Conservation (phyloP, 2,797 vertebrate genomes). For the Decapterus maruadsi region DNA sequence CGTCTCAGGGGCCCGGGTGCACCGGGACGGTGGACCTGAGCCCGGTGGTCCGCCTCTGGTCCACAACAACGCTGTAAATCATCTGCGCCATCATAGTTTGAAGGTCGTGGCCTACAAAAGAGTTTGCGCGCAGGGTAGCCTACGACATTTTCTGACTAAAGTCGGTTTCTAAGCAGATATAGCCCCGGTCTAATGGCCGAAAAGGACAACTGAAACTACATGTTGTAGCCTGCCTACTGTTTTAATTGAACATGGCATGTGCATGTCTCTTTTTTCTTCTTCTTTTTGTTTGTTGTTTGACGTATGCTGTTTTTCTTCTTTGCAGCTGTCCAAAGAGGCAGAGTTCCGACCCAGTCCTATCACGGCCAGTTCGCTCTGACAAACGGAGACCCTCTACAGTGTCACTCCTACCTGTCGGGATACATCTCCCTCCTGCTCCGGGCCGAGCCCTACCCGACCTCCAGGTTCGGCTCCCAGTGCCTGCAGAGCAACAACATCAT, state of each 20-base stretch:
- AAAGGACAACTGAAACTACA: no score
- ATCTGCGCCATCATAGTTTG: background rate
- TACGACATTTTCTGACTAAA: constrained; percentile 4
- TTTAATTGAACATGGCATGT: no score
- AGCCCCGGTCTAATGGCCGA: no score
- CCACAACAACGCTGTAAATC: background rate
- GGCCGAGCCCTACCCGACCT: constrained; percentile 96
- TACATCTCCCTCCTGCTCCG: constrained; percentile 97
- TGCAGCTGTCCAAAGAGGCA: constrained; percentile 95
- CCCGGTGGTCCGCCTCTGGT: background rate
- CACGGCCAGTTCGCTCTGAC: constrained; percentile 95
- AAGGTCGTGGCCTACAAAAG: constrained; percentile 14
- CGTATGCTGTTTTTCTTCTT: constrained; percentile 1
- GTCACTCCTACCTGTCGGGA: constrained; percentile 96
- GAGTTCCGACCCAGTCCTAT: constrained; percentile 93
- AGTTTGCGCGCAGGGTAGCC: background rate
- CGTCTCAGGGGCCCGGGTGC: no score
- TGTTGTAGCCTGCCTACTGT: no score
- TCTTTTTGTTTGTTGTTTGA: background rate
- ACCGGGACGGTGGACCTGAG: background rate
- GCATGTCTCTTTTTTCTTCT: no score
- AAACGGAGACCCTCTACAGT: constrained; percentile 95
- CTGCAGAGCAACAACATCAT: constrained; percentile 97
- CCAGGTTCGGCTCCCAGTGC: constrained; percentile 95
- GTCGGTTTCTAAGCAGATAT: no score